phyloP scores from a whole-genome alignment of 2,797 vertebrate species.

The Crocodylus rhombifer region DNA sequence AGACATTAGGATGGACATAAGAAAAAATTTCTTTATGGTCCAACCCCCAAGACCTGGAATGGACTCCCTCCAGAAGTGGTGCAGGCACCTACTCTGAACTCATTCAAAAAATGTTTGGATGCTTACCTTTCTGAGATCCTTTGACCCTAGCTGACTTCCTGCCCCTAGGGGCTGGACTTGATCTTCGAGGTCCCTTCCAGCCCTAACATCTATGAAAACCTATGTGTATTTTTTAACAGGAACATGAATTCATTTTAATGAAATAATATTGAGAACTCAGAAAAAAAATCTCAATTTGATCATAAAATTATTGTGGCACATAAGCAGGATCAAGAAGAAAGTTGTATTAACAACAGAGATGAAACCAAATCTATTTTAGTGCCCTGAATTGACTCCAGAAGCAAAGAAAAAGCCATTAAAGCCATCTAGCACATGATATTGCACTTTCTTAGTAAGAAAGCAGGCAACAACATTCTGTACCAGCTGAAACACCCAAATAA shows the following conservation, averaged over 20 bases:
- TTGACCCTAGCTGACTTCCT: too few species aligned
- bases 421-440: not conserved
- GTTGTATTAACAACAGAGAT: not conserved
- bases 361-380: not conserved
- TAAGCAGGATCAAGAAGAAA: not conserved
- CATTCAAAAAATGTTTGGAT: too few species aligned
- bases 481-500: not conserved
- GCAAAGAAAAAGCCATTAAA: not conserved
- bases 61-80: too few species aligned
- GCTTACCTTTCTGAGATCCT: too few species aligned
- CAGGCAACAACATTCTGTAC: not conserved
- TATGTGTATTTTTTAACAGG: not conserved
- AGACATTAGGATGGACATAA: too few species aligned
- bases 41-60: too few species aligned
- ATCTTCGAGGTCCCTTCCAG: too few species aligned
- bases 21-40: too few species aligned
- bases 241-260: not conserved
- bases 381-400: not conserved
- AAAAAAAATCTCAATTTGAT: not conserved
- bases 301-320: not conserved
- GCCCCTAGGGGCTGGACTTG: too few species aligned
- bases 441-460: not conserved
- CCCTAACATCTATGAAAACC: too few species aligned
- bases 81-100: too few species aligned
- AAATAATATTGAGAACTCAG: not conserved